Base-by-base conservation (phyloP, 2,113 vertebrate genomes). In the Notothenia rossii region DNA sequence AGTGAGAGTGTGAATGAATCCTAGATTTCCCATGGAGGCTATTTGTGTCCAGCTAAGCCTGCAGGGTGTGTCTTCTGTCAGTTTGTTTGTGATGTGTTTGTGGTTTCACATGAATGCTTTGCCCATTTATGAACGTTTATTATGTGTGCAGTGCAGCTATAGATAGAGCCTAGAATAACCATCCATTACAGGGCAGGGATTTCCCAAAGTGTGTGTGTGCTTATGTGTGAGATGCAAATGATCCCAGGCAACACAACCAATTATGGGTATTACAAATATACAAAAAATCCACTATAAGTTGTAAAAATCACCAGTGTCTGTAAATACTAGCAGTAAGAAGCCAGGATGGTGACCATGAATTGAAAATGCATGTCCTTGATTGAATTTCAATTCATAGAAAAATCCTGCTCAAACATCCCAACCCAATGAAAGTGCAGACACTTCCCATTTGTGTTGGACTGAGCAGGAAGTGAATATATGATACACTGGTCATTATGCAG, bases 41-140 rank as follows among this genome's bases (percentile, higher is more conserved):
- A 85, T 89, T 71, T 89, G 55, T 80, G 77, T 88, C 79, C 61
- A 14, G 45, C 63, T 76, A 48, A 87, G 81, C 75, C 72, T 82
- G 73, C 49, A 77, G 87, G 89, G 83, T 83, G 89, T 90, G 86
- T 83, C 68, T 63, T 48, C 45, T 65, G 59, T 66, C 50, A 54
- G 51, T 75, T 53, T 61, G 36, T 56, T 65, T 74, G 54, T 50
- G 46, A 45, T 75, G 53, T 61, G 36, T 56, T 65, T 74, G 54
- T 76, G 87, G 70, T 61, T 79, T 61, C 64, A 64, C 18, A 72
- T 73, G 66, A 20, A 81, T 83, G 74, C 65, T 77, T 70, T 89
- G 55, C 43, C 87, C 83, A 87, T 91, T 78, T 86, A 79, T 75
- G 77, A 71, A 45, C 54, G 14, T 74, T 81, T 80, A 56, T 83